Conservation (phyloP, 2,797 vertebrate species). For the Argyrosomus regius region DNA sequence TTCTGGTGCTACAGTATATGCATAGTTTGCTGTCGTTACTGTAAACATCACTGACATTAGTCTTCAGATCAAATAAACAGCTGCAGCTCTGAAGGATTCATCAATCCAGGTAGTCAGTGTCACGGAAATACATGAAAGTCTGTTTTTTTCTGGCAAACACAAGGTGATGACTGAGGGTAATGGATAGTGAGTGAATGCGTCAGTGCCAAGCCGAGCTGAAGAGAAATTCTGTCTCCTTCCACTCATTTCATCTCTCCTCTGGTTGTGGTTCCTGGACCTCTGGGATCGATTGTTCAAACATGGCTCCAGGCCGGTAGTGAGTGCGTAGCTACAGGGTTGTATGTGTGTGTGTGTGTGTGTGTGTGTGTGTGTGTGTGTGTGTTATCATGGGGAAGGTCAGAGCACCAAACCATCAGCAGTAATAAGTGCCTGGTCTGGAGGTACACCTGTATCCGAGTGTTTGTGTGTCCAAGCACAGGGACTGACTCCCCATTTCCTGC, state of each 20-base stretch:
- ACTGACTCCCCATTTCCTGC: slow-evolving; percentile 24
- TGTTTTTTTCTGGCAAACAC: slow-evolving; percentile 40
- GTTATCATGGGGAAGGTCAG: slow-evolving; percentile 21
- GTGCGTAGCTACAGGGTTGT: slow-evolving; percentile 3
- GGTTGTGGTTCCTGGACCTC: slow-evolving; percentile 39
- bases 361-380: slow-evolving; percentile 6
- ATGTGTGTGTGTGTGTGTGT: slow-evolving; percentile 9
- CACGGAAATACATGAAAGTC: slow-evolving; percentile 23
- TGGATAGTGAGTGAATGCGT: slow-evolving; percentile 62
- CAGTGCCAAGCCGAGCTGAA: slow-evolving; percentile 59
- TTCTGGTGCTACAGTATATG: slow-evolving; percentile 5
- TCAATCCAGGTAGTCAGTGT: background rate
- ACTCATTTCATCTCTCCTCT: slow-evolving; percentile 34
- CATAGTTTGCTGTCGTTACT: slow-evolving; percentile 1
- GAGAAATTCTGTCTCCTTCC: slow-evolving; percentile 63
- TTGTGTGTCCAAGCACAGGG: background rate
- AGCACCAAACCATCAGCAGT: slow-evolving; percentile 27
- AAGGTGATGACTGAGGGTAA: slow-evolving; percentile 56
- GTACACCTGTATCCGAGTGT: slow-evolving; percentile 26
- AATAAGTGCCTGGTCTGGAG: slow-evolving; percentile 25
- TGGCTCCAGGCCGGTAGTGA: slow-evolving; percentile 23
- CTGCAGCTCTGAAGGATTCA: slow-evolving; percentile 18
- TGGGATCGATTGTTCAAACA: slow-evolving; percentile 66
- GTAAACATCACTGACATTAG: slow-evolving; percentile 30
- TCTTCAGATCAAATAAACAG: slow-evolving; percentile 37